Conservation (phyloP, 2,797 vertebrate species). For the Phataginus tetradactyla region DNA sequence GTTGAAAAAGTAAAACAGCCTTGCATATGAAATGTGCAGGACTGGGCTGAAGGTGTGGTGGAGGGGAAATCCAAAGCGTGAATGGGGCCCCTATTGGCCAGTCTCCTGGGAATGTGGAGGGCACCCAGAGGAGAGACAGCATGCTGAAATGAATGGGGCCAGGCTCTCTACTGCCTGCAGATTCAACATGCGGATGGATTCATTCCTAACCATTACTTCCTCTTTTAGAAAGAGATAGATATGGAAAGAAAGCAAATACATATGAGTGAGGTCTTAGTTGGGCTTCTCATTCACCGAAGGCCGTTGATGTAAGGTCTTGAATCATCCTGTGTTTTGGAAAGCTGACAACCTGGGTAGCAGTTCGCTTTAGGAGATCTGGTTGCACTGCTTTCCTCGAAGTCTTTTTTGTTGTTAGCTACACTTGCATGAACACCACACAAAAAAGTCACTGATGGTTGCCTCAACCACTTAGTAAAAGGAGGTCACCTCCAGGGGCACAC, state of each 20-base stretch:
- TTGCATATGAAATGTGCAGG: neutral
- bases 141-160: neutral
- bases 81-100: neutral
- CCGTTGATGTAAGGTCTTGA: neutral
- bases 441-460: slow-evolving; percentile 1
- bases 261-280: neutral
- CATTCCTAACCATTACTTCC: accelerated
- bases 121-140: neutral
- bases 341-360: neutral
- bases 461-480: slow-evolving; percentile 12
- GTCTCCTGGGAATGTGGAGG: neutral
- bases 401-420: slow-evolving; percentile 56
- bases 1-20: slow-evolving; percentile 13
- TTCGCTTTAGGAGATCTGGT: neutral
- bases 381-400: neutral
- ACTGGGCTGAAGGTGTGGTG: neutral
- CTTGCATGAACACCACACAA: neutral
- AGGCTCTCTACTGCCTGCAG: too few species aligned
- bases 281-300: neutral
- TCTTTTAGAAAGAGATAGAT: neutral
- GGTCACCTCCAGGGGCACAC: neutral
- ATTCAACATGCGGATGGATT: neutral
- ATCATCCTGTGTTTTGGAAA: slow-evolving; percentile 33
- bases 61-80: neutral
- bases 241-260: neutral